Evolutionary conservation across 2,113 vertebrate genomes (phyloP), one percentile per base, ranked within the genome.

Genomic region (Pontoporia blainvillei): DNA sequence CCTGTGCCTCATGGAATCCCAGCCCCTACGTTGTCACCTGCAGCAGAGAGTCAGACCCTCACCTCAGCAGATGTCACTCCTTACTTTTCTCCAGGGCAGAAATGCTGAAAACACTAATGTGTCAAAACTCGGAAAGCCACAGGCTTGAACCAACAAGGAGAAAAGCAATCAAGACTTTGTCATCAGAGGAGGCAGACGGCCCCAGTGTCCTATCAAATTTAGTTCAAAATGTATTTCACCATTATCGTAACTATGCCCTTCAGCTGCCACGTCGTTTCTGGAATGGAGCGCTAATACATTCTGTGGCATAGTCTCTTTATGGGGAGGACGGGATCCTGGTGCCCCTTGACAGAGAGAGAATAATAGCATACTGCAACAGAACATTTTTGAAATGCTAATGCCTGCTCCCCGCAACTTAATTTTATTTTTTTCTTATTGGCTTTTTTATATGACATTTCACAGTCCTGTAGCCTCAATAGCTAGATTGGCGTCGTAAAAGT

Each of bases 361-460:
- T 97, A 97, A 97, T 61, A 86, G 85, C 61, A 25, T 73, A 94
- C 97, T 91, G 92, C 97, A 97, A 96, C 90, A 39, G 97, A 97
- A 97, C 95, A 59, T 75, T 98, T 98, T 97, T 96, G 97, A 98
- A 98, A 98, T 98, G 98, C 98, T 98, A 98, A 98, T 98, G 96
- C 96, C 97, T 44, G 91, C 89, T 97, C 97, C 96, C 96, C 72
- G 66, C 96, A 97, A 98, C 97, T 98, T 98, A 97, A 98, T 98
- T 98, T 98, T 98, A 97, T 98, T 98, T 98, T 97, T 97, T 98
- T 96, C 95, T 93, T 98, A 97, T 84, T 98, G 98, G 97, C 95
- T 98, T 98, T 98, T 98, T 98, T 94, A 97, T 98, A 97, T 95
- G 98, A 96, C 98, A 98, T 98, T 98, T 99, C 98, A 99, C 97